Base-by-base conservation (phyloP, 2,797 vertebrate species). In the Malurus splendens region DNA sequence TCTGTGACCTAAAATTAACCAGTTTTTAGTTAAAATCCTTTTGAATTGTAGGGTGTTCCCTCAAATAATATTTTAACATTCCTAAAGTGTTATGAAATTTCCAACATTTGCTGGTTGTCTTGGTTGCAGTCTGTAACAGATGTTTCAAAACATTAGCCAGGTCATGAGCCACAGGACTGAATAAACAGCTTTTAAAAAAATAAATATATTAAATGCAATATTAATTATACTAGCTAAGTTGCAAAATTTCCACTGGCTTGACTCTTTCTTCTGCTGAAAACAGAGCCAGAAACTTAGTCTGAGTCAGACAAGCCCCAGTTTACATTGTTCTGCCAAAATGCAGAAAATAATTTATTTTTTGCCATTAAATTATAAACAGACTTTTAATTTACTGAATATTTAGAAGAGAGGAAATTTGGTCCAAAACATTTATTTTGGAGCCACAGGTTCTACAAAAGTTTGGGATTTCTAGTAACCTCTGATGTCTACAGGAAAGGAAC, bases 111-210 rank as follows among this genome's bases (percentile, higher is more conserved):
- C 47, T 89, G 30, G 87, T 91, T 94, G 79, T 71, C 89, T 86
- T 90, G 70, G 91, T 89, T 93, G 55, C 82, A 91, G 48, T 25
- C 22, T 8, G 45, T 51, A 94, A 89, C 84, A 95, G 89, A 94
- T 92, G 89, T 92, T 90, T 91, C 66, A 91, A 91, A 95, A 91
- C 80, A 57, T 66, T 80, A 85, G 66, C 62, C 59, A 90, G 90
- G 89, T 90, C 89, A 78, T 92, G 56, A 91, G 66, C 66, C 59
- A 66, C 32, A 59, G 73, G 66, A 78, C 38, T 76, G 64, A 87
- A 83, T 64, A 90, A 92, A 94, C 51, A 86, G 24, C 32, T 50
- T 48, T 18, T 23, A 51, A 52, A 75, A 74, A 71, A 48, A 48
- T 50, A 90, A 65, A 66, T 4, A 50, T 7, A 80, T 14, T 4